Evolutionary conservation across 2,888 invertebrate species (phyloP).

Genomic region (Pseudoips prasinana): DNA sequence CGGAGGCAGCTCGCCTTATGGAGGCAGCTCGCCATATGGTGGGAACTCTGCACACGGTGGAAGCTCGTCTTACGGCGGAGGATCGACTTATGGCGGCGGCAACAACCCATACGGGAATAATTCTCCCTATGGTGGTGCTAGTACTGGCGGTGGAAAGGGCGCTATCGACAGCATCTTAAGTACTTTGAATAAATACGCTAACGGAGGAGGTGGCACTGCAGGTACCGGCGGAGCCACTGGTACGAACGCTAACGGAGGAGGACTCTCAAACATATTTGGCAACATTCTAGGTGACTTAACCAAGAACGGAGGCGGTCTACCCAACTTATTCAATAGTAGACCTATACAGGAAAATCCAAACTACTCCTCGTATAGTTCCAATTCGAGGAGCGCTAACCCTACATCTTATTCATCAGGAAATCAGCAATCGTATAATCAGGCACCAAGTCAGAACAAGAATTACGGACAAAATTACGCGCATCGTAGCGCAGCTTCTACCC

Average conservation of each 20-base stretch:
- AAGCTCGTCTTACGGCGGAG: constrained; percentile 33
- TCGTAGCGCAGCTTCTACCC: constrained; percentile 53
- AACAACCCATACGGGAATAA: constrained; percentile 26
- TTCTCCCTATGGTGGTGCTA: constrained; percentile 34
- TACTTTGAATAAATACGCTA: constrained; percentile 54
- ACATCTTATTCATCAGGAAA: constrained; percentile 69
- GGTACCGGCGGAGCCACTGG: constrained; percentile 22
- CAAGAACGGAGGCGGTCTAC: constrained; percentile 51
- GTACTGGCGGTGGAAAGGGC: constrained; percentile 38
- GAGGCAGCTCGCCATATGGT: constrained; percentile 33
- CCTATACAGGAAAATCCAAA: constrained; percentile 74
- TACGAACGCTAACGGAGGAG: constrained; percentile 32
- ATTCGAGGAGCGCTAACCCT: constrained; percentile 64
- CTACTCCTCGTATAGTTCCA: constrained; percentile 61
- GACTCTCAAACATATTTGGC: constrained; percentile 42
- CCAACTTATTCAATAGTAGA: constrained; percentile 64
- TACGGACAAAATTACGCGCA: constrained; percentile 57
- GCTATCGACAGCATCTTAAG: constrained; percentile 53
- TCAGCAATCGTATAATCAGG: constrained; percentile 51
- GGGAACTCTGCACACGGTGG: constrained; percentile 30
- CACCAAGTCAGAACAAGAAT: constrained; percentile 59
- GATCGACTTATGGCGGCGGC: constrained; percentile 30
- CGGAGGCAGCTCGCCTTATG: constrained; percentile 35
- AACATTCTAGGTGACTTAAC: constrained; percentile 68
- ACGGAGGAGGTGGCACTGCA: constrained; percentile 34